Evolutionary conservation across 53 echinoderm and acorn worm genomes (phyloP).

Genomic region (Patiria pectinifera): DNA sequence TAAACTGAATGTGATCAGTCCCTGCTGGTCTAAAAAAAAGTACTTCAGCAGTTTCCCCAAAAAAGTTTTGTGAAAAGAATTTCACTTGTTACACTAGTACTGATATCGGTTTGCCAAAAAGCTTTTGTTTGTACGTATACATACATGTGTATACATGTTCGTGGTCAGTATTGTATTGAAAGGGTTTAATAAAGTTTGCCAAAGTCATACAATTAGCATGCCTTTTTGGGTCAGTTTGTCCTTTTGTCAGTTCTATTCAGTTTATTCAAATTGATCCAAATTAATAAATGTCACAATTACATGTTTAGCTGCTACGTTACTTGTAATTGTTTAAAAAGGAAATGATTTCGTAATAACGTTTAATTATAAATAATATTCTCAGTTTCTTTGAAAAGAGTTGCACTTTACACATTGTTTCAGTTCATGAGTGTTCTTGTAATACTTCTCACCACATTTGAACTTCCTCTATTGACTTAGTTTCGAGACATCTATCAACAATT

Average conservation of each 20-base stretch:
- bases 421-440: too few relatives aligned
- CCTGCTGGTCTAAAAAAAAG: too few relatives aligned
- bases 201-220: background rate
- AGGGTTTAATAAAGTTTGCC: conserved; percentile 22
- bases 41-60: too few relatives aligned
- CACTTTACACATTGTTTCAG: too few relatives aligned
- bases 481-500: too few relatives aligned
- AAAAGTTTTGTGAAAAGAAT: background rate
- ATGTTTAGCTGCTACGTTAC: background rate
- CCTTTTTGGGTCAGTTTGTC: background rate
- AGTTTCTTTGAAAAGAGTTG: too few relatives aligned
- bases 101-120: background rate
- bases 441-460: too few relatives aligned
- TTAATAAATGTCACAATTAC: background rate
- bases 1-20: too few relatives aligned
- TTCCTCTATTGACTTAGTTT: too few relatives aligned
- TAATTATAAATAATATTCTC: too few relatives aligned
- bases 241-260: background rate
- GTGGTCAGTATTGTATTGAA: background rate
- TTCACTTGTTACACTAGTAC: background rate
- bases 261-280: background rate
- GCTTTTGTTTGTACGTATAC: background rate
- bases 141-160: background rate
- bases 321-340: too few relatives aligned
- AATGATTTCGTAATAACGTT: too few relatives aligned